A percentile compares a stretch with the other conserved stretches of the same genome.
These are phyloP conservation scores for Tragelaphus eurycerus DNA, from an alignment of 2,797 vertebrate genomes.

Conservation along the genomic window DNA sequence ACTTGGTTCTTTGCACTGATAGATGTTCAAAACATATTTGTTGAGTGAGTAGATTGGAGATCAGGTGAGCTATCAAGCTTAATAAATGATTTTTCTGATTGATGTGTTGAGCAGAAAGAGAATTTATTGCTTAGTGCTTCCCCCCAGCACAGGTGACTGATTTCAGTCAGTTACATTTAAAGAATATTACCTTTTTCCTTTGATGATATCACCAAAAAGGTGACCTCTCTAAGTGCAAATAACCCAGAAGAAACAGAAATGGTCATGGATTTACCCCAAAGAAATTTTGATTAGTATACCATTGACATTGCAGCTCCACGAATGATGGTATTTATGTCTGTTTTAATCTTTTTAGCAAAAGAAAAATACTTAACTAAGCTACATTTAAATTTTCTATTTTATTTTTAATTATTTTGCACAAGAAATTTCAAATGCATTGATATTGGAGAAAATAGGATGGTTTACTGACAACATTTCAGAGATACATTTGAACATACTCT, in stretches of 20 bases:
- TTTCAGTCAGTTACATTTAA: neutral
- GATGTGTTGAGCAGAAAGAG: neutral
- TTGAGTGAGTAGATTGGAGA: neutral
- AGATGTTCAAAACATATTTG: neutral
- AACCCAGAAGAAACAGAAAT: neutral
- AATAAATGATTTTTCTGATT: neutral
- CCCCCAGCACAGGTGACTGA: neutral
- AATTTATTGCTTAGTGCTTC: neutral
- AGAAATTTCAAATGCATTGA: constrained; percentile 22
- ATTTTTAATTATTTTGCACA: neutral
- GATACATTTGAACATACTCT: neutral
- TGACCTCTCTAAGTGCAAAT: neutral
- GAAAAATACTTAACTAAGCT: neutral
- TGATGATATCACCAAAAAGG: neutral
- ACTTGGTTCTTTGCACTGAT: neutral
- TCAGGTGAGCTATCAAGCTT: neutral
- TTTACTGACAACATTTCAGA: neutral
- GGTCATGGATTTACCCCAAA: neutral
- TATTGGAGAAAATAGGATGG: constrained; percentile 25
- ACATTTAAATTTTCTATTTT: neutral
- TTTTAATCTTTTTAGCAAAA: neutral
- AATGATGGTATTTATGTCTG: neutral
- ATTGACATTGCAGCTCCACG: neutral
- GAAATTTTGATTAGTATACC: neutral
- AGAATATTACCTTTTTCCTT: neutral